These are phyloP conservation scores for Sander vitreus DNA, from an alignment of 2,113 vertebrate genomes.

Conservation along the genomic window DNA sequence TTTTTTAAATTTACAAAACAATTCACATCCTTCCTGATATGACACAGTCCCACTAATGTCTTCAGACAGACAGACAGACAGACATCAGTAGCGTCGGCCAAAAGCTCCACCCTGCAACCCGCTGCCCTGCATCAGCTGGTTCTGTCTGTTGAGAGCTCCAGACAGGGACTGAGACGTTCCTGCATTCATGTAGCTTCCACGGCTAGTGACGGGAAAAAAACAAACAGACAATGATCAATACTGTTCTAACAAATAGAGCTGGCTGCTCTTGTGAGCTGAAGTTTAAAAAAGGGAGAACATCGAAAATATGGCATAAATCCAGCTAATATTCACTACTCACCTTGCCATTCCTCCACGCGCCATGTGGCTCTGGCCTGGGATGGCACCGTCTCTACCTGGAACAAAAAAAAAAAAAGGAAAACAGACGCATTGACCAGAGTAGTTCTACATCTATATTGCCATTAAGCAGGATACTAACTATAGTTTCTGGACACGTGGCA, in stretches of 20 bases:
- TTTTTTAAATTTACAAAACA: slow-evolving; percentile 54
- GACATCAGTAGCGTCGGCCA: slow-evolving; percentile 82
- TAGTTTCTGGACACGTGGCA: not conserved
- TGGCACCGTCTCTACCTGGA: slow-evolving; percentile 87
- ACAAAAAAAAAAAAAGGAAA: not conserved
- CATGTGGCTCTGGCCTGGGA: slow-evolving; percentile 87
- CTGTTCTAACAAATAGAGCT: rapidly evolving
- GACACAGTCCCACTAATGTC: slow-evolving; percentile 23
- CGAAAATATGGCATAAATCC: not conserved
- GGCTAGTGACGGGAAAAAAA: slow-evolving; percentile 68
- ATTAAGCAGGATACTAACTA: too few species aligned
- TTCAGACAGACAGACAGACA: not conserved
- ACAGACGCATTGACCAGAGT: not conserved
- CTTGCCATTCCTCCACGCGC: slow-evolving; percentile 88
- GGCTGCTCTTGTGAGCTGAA: not conserved
- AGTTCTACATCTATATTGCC: not conserved
- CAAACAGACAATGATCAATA: not conserved
- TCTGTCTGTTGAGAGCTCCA: slow-evolving; percentile 83
- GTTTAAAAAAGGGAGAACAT: too few species aligned
- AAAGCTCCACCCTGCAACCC: slow-evolving; percentile 87
- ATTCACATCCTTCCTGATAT: slow-evolving; percentile 1
- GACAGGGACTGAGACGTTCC: slow-evolving; percentile 86
- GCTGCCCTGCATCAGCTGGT: slow-evolving; percentile 82
- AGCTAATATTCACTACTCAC: slow-evolving; percentile 73
- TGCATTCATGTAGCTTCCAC: slow-evolving; percentile 86